Percentiles rank a stretch among this genome's conserved stretches.
These are phyloP conservation scores for Trissolcus basalis DNA, from an alignment of 1,140 invertebrate species.

Conservation along the genomic window DNA sequence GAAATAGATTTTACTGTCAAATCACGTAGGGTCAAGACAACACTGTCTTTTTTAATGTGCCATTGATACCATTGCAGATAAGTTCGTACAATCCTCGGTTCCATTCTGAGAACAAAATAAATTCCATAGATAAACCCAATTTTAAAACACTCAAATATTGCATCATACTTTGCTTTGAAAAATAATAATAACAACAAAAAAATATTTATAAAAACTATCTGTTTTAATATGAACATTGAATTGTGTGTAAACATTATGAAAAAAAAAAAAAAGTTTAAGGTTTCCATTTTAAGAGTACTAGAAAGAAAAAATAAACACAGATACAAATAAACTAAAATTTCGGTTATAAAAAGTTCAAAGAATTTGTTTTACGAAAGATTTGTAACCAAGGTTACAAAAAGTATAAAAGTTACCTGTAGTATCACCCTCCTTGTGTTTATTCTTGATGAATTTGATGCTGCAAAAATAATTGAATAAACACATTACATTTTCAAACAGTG, in stretches of 20 bases:
- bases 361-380: neutral
- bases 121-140: neutral
- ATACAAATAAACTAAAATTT: too few relatives aligned
- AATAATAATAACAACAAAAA: too few relatives aligned
- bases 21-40: constrained; percentile 81
- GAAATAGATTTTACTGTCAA: constrained; percentile 77
- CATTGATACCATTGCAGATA: constrained; percentile 82
- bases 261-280: too few relatives aligned
- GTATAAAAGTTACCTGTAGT: constrained; percentile 64
- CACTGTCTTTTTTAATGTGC: constrained; percentile 83
- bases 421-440: constrained; percentile 74
- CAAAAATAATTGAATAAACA: constrained; percentile 69
- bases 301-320: too few relatives aligned
- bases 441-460: constrained; percentile 76
- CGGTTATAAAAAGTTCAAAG: too few relatives aligned
- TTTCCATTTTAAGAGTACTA: too few relatives aligned
- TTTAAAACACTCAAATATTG: neutral
- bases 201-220: too few relatives aligned
- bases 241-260: too few relatives aligned
- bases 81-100: constrained; percentile 78
- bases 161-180: neutral
- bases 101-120: constrained; percentile 68
- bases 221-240: too few relatives aligned
- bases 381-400: neutral
- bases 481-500: constrained; percentile 70